phyloP scores from a whole-genome alignment of 2,113 vertebrate genomes.

The Gavia stellata region DNA sequence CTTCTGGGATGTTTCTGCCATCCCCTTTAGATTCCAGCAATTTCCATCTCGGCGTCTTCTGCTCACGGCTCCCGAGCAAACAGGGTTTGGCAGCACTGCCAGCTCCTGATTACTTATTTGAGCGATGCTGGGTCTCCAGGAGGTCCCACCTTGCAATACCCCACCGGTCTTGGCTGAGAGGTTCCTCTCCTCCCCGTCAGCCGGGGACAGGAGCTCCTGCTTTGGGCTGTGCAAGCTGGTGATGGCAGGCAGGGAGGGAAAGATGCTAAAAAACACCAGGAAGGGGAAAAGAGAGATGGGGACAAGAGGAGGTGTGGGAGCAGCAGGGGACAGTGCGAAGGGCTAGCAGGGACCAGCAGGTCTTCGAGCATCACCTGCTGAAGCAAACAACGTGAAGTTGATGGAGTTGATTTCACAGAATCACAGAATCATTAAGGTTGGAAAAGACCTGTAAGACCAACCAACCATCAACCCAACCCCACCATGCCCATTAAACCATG shows the following conservation, averaged over 20 bases:
- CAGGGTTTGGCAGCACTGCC: neutral
- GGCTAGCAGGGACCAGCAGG: neutral
- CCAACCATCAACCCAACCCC: too few species aligned
- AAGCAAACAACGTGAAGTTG: neutral
- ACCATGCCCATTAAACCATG: too few species aligned
- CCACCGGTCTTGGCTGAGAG: neutral
- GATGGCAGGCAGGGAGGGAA: neutral
- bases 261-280: neutral
- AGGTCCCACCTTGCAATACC: neutral
- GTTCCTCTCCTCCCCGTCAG: neutral
- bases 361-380: neutral
- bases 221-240: neutral
- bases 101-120: neutral
- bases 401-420: neutral
- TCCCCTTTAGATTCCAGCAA: too few species aligned
- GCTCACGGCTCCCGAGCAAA: accelerated
- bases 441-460: too few species aligned
- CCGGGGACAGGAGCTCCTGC: neutral
- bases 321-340: accelerated
- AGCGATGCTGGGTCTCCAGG: accelerated
- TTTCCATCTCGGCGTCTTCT: neutral
- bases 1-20: neutral
- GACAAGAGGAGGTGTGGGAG: neutral
- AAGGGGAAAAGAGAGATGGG: neutral
- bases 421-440: too few species aligned